Evolutionary conservation across 2,888 invertebrate species (phyloP).

Genomic region (Folsomia candida): DNA sequence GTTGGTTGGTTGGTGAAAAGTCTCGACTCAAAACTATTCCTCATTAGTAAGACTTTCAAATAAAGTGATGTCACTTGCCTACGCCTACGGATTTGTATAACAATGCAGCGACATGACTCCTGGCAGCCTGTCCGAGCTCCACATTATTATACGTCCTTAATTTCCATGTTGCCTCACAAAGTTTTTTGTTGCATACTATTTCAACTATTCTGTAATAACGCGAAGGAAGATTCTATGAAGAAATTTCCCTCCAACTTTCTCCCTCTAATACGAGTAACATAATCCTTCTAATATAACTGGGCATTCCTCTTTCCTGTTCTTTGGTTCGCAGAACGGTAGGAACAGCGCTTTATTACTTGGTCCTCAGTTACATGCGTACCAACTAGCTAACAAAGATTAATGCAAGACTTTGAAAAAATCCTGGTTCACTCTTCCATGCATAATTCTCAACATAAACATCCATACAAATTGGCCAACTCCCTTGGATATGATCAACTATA

Average conservation of each 20-base stretch:
- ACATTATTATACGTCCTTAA: neutral
- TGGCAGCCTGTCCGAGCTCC: neutral
- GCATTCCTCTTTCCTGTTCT: no score
- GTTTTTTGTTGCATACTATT: neutral
- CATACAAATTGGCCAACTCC: constrained; percentile 36
- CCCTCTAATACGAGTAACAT: no score
- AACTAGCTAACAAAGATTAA: no score
- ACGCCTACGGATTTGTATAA: neutral
- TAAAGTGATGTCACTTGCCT: neutral
- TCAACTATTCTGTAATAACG: neutral
- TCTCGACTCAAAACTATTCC: neutral
- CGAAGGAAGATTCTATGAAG: no score
- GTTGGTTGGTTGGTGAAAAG: neutral
- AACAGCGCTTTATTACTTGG: no score
- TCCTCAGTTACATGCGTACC: no score
- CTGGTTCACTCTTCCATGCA: constrained; percentile 24
- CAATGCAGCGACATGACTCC: neutral
- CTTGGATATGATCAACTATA: no score
- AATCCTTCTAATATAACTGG: no score
- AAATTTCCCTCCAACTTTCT: no score
- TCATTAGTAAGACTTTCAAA: neutral
- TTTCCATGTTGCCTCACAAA: neutral
- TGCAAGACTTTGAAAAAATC: no score
- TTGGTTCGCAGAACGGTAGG: no score
- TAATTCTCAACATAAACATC: constrained; percentile 37